Percentiles rank a stretch among this genome's conserved stretches.
Conservation (phyloP, 2,888 invertebrate genomes). For the Nomada fabriciana region DNA sequence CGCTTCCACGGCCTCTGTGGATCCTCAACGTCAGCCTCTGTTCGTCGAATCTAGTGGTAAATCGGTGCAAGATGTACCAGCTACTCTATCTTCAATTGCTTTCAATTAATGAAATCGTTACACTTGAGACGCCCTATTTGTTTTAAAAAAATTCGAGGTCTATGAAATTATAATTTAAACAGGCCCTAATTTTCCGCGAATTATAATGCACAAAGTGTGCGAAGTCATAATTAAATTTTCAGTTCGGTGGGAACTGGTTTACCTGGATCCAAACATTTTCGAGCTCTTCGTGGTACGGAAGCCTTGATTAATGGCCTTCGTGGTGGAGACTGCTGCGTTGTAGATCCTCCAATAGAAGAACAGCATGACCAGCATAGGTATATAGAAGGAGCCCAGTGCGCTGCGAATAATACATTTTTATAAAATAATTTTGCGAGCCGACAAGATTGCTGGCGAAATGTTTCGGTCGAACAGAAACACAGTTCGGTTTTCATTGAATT, state of each 20-base stretch:
- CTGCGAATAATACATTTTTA: constrained; percentile 84
- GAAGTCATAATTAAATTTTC: background rate
- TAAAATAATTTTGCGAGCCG: constrained; percentile 11
- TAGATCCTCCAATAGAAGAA: constrained; percentile 99
- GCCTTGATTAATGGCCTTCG: constrained; percentile 96
- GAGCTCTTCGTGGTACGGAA: constrained; percentile 93
- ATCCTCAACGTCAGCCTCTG: constrained; percentile 96
- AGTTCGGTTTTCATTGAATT: background rate
- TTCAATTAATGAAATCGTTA: background rate
- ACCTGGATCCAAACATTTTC: constrained; percentile 83
- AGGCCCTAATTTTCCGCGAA: too few relatives aligned
- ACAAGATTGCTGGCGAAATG: background rate
- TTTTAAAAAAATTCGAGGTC: too few relatives aligned
- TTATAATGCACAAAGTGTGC: too few relatives aligned
- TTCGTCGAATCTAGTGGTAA: constrained; percentile 91
- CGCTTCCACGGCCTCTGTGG: constrained; percentile 93
- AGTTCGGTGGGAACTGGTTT: constrained; percentile 31
- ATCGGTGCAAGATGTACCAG: constrained; percentile 69
- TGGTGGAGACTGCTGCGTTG: constrained; percentile 96
- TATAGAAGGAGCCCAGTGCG: constrained; percentile 98
- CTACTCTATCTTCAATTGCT: too few relatives aligned
- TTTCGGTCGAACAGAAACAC: background rate
- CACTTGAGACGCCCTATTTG: too few relatives aligned
- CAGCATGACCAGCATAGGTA: constrained; percentile 98
- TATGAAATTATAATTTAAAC: too few relatives aligned